A percentile compares a stretch with the other conserved stretches of the same genome.
phyloP scores from a whole-genome alignment of 2,113 vertebrate species.

The Epinephelus lanceolatus region DNA sequence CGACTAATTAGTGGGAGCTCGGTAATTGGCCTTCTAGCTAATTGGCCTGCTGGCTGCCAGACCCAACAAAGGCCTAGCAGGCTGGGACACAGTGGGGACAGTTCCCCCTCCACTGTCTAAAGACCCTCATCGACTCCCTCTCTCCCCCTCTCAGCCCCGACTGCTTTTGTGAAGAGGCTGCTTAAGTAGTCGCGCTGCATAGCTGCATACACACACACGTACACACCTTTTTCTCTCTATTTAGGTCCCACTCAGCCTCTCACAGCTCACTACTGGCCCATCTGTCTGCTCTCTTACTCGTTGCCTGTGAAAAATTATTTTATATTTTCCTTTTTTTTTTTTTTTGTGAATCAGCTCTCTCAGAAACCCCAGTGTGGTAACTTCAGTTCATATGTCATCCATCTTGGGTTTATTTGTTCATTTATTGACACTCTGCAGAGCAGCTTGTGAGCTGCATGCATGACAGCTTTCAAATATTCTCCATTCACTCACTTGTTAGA shows the following conservation, averaged over 20 bases:
- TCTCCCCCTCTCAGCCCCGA: constrained; percentile 58
- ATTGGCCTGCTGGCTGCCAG: constrained; percentile 82
- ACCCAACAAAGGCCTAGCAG: constrained; percentile 76
- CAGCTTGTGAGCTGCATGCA: neutral
- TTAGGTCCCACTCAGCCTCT: constrained; percentile 46
- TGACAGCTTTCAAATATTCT: constrained; percentile 39
- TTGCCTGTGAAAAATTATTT: constrained; percentile 1
- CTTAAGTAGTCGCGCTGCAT: constrained; percentile 38
- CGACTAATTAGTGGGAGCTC: constrained; percentile 81
- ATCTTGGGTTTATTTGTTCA: neutral
- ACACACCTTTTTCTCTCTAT: constrained; percentile 36
- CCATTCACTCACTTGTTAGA: constrained; percentile 42
- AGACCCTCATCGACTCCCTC: constrained; percentile 77
- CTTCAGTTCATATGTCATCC: constrained; percentile 8
- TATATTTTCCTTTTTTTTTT: neutral
- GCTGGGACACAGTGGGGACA: constrained; percentile 71
- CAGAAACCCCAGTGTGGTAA: neutral
- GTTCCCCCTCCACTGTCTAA: constrained; percentile 74
- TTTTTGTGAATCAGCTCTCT: neutral
- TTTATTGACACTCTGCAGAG: constrained; percentile 37
- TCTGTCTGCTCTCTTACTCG: constrained; percentile 11
- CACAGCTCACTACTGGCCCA: constrained; percentile 18
- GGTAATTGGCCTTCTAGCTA: constrained; percentile 83
- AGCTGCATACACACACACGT: constrained; percentile 1
- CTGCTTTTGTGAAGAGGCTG: constrained; percentile 72